Percentiles rank a stretch among this genome's conserved stretches.
Evolutionary conservation across 2,113 vertebrate genomes (phyloP).

Genomic region (Ictidomys tridecemlineatus): DNA sequence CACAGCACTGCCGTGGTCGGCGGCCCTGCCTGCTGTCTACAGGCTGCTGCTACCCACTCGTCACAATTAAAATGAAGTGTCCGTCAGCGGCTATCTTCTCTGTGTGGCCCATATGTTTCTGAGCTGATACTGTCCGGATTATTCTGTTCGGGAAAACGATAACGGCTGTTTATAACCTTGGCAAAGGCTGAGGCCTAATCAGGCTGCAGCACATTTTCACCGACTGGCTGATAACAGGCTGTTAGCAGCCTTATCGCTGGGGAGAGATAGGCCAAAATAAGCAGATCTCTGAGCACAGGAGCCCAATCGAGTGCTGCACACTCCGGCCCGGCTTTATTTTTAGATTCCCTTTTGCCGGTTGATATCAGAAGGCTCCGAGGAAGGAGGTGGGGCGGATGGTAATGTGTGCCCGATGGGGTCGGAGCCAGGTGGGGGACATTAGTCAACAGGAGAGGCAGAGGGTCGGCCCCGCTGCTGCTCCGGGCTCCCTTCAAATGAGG

Average conservation of each 20-base stretch:
- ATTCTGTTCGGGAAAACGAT: slow-evolving; percentile 97
- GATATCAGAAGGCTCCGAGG: slow-evolving; percentile 80
- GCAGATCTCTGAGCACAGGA: slow-evolving; percentile 90
- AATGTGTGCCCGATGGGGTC: slow-evolving; percentile 64
- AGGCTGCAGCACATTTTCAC: slow-evolving; percentile 99
- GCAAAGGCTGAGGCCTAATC: slow-evolving; percentile 98
- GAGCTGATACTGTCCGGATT: slow-evolving; percentile 98
- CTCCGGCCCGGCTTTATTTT: slow-evolving; percentile 93
- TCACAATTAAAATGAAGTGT: slow-evolving; percentile 99
- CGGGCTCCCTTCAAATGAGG: slow-evolving; percentile 72
- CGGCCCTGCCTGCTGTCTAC: slow-evolving; percentile 86
- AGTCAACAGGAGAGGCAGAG: slow-evolving; percentile 76
- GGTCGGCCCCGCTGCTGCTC: slow-evolving; percentile 59
- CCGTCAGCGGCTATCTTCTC: slow-evolving; percentile 96
- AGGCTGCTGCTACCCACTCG: slow-evolving; percentile 91
- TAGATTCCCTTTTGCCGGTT: slow-evolving; percentile 88
- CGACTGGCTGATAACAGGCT: slow-evolving; percentile 96
- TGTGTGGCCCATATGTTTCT: slow-evolving; percentile 99
- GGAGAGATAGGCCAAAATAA: slow-evolving; percentile 94
- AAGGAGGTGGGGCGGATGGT: slow-evolving; percentile 59
- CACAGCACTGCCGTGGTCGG: slow-evolving; percentile 73
- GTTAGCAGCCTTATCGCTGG: slow-evolving; percentile 96
- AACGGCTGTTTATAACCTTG: slow-evolving; percentile 99
- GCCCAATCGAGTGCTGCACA: slow-evolving; percentile 87
- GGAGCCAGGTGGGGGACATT: slow-evolving; percentile 60